Evolutionary conservation across 2,888 invertebrate species (phyloP), one percentile per base, ranked within the genome.

Genomic region (Mythimna loreyi): DNA sequence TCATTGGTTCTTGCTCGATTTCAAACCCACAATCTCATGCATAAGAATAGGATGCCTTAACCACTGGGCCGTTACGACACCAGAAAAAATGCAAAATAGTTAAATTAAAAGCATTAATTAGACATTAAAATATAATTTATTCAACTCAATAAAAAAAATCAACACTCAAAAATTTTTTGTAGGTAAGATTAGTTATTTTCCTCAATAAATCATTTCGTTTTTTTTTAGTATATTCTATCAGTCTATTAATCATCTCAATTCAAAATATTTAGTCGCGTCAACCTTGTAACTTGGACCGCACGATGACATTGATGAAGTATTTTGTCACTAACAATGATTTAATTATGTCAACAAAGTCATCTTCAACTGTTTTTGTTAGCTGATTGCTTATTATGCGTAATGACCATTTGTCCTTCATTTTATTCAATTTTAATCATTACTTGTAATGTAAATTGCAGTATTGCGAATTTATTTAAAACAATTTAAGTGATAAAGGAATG

Each of bases 281-380:
- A 61, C 75, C 75, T 78, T 69, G 21, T 77, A 25, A 72, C 72
- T 74, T 75, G 49, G 19, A 60, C 73, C 60, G 71, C 55, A 70
- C 36, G 13, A 57, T 57, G 81, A 78, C 79, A 82, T 79, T 86
- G 83, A 83, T 83, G 59, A 69, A 80, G 76, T 74, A 70, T 80
- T 83, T 81, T 85, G 84, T 84, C 83, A 80, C 78, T 76, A 79
- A 87, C 87, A 87, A 87, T 88, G 82, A 87, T 83, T 86, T 84
- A 85, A 87, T 88, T 86, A 86, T 86, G 79, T 87, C 85, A 86
- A 85, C 81, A 84, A 23, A 72, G 59, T 62, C 59, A 8, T 75
- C 56, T 67, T 59, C 58, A 61, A 72, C 49, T 72, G 80, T 82
- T 81, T 80, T 79, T 81, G 75, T 81, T 78, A 2, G 62, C 49